phyloP scores from a whole-genome alignment of 2,888 invertebrate genomes.

The Maniola hyperantus region DNA sequence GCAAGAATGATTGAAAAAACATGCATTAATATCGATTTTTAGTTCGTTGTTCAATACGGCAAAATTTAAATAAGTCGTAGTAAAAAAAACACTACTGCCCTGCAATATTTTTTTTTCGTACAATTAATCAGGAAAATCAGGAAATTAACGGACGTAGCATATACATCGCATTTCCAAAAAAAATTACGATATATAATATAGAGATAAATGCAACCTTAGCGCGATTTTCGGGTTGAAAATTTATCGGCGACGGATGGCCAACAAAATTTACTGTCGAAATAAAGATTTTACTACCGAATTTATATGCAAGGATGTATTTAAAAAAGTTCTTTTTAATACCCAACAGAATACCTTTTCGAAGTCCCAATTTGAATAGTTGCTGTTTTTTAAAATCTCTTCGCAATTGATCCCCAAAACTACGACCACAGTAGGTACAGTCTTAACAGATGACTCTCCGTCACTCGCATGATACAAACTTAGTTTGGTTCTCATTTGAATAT shows the following conservation, averaged over 20 bases:
- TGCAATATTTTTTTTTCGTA: too few species aligned
- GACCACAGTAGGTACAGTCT: too few species aligned
- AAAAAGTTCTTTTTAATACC: constrained; percentile 30
- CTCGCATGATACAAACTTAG: background rate
- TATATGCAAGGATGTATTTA: constrained; percentile 31
- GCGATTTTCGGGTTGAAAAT: constrained; percentile 66
- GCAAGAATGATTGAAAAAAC: too few species aligned
- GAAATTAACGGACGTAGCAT: constrained; percentile 46
- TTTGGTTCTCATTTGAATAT: too few species aligned
- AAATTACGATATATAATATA: constrained; percentile 54
- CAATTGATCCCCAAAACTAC: background rate
- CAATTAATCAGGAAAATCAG: constrained; percentile 4
- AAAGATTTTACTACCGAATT: constrained; percentile 52
- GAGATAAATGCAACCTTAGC: constrained; percentile 58
- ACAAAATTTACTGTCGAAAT: constrained; percentile 71
- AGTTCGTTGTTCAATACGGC: too few species aligned
- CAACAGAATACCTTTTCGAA: too few species aligned
- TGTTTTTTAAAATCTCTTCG: background rate
- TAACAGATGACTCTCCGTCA: too few species aligned
- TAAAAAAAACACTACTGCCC: too few species aligned
- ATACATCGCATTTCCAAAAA: constrained; percentile 56
- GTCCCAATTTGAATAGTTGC: background rate
- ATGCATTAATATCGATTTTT: too few species aligned
- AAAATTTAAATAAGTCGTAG: too few species aligned
- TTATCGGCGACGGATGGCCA: constrained; percentile 59